phyloP scores from a whole-genome alignment of 2,113 vertebrate species.

The Channa maculata region DNA sequence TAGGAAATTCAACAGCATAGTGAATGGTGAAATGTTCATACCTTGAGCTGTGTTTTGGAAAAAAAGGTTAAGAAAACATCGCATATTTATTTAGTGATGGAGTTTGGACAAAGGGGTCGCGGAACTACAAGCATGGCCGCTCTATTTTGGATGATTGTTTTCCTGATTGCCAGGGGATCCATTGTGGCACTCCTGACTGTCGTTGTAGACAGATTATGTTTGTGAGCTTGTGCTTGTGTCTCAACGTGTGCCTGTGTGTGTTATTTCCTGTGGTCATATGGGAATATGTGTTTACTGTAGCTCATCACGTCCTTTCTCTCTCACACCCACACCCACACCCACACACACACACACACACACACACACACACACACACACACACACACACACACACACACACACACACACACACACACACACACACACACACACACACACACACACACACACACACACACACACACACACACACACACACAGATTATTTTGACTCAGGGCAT shows the following conservation, averaged over 20 bases:
- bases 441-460: neutral
- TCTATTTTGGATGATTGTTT: neutral
- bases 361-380: neutral
- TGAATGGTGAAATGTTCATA: slow-evolving; percentile 8
- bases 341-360: too few species aligned
- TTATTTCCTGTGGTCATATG: slow-evolving; percentile 16
- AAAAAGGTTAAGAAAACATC: slow-evolving; percentile 34
- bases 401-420: neutral
- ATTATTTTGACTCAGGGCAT: slow-evolving; percentile 15
- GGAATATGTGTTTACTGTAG: slow-evolving; percentile 45
- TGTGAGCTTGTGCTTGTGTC: slow-evolving; percentile 17
- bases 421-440: neutral
- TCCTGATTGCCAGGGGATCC: neutral
- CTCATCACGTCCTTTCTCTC: slow-evolving; percentile 45
- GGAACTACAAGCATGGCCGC: slow-evolving; percentile 7
- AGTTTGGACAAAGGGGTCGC: neutral
- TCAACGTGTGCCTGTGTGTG: neutral
- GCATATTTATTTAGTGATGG: slow-evolving; percentile 16
- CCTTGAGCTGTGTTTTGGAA: neutral
- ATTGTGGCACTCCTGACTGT: neutral
- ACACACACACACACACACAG: neutral
- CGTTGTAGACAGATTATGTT: neutral
- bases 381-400: neutral
- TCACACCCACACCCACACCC: slow-evolving; percentile 13
- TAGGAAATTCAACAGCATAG: slow-evolving; percentile 56